These are phyloP conservation scores for Ptilodon capucinus DNA, from an alignment of 2,888 invertebrate genomes.

Conservation along the genomic window DNA sequence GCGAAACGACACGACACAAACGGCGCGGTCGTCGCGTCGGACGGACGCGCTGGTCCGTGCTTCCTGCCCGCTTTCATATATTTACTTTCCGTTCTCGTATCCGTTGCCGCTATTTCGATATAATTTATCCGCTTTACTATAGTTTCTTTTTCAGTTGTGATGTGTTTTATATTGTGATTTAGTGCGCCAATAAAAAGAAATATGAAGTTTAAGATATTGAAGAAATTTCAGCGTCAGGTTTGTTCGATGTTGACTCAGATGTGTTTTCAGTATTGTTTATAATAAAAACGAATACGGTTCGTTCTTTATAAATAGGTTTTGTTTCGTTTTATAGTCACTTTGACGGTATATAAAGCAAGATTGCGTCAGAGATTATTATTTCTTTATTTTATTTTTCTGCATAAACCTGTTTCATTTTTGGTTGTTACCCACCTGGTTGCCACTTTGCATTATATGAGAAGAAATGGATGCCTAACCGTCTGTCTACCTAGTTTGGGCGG, in stretches of 20 bases:
- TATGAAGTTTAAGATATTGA: slow-evolving; percentile 77
- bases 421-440: not conserved
- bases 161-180: slow-evolving; percentile 41
- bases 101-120: slow-evolving; percentile 32
- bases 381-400: not conserved
- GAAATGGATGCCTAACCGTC: no score
- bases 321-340: not conserved
- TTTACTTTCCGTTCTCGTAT: slow-evolving; percentile 34
- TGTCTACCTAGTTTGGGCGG: no score
- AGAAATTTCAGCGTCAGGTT: slow-evolving; percentile 68
- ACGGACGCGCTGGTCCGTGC: slow-evolving; percentile 31
- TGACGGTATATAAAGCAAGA: not conserved
- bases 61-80: slow-evolving; percentile 29
- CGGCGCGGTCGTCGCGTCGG: slow-evolving; percentile 27
- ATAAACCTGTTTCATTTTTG: not conserved
- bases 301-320: slow-evolving; percentile 11
- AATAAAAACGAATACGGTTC: slow-evolving; percentile 10
- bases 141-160: slow-evolving; percentile 38
- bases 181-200: slow-evolving; percentile 21
- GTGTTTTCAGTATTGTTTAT: slow-evolving; percentile 23
- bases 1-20: slow-evolving; percentile 12
- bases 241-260: slow-evolving; percentile 42
- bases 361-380: not conserved
- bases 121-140: slow-evolving; percentile 30
- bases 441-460: not conserved